These are phyloP conservation scores for Lissonota sp. DNA, from an alignment of 2,888 invertebrate species.

Conservation along the genomic window DNA sequence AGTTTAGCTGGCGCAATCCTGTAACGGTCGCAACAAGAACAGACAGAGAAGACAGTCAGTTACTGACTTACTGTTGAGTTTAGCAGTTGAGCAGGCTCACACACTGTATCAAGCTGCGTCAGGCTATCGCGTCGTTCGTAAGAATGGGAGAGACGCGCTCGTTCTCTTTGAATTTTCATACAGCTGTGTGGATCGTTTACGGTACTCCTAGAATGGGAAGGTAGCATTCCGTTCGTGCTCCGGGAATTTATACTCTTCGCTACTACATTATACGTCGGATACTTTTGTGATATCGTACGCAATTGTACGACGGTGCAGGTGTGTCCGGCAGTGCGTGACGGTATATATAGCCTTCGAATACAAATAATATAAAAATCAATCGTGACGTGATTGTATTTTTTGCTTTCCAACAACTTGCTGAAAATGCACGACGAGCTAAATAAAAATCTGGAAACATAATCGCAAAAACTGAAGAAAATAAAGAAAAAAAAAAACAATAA, in stretches of 20 bases:
- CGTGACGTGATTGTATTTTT: not conserved
- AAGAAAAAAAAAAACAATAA: conserved; percentile 28
- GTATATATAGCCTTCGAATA: not conserved
- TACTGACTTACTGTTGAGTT: conserved; percentile 48
- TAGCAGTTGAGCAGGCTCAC: conserved; percentile 41
- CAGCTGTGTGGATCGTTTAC: not conserved
- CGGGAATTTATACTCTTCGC: conserved; percentile 5
- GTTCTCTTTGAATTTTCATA: conserved; percentile 15
- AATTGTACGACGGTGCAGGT: not conserved
- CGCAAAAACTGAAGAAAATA: conserved; percentile 9
- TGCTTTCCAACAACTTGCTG: too few relatives aligned
- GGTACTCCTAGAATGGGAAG: not conserved
- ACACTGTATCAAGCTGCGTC: too few relatives aligned
- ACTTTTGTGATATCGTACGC: too few relatives aligned
- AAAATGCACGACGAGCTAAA: too few relatives aligned
- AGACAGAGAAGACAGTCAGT: conserved; percentile 21
- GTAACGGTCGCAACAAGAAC: too few relatives aligned
- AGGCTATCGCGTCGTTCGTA: conserved; percentile 47
- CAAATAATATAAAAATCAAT: not conserved
- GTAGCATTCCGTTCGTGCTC: not conserved
- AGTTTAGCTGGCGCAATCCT: too few relatives aligned
- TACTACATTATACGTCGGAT: not conserved
- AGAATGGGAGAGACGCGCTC: conserved; percentile 40
- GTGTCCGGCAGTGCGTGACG: not conserved
- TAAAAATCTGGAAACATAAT: too few relatives aligned